Percentiles rank a stretch among this genome's conserved stretches.
Evolutionary conservation across 2,113 vertebrate species (phyloP).

Genomic region (Strix aluco): DNA sequence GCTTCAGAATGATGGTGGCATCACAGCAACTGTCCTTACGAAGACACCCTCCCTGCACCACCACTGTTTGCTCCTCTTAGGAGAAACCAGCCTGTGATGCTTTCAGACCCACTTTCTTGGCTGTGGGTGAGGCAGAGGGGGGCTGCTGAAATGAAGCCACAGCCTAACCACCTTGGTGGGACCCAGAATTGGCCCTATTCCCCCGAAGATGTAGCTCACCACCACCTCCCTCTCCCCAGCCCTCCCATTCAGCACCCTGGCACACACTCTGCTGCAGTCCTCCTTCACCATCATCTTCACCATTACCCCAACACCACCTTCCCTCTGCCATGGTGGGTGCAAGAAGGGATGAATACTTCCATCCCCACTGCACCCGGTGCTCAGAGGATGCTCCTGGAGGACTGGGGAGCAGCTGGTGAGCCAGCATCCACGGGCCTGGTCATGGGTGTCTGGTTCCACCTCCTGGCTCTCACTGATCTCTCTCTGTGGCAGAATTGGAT

Average conservation of each 20-base stretch:
- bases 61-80: accelerated
- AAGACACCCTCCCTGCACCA: neutral
- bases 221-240: neutral
- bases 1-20: neutral
- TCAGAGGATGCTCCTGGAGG: neutral
- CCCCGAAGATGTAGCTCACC: accelerated
- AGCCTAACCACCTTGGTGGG: neutral
- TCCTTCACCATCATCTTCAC: neutral
- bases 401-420: neutral
- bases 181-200: neutral
- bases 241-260: neutral
- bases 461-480: neutral
- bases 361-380: accelerated
- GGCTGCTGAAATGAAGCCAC: neutral
- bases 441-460: accelerated
- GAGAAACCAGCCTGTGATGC: neutral
- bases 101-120: neutral
- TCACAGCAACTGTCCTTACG: neutral
- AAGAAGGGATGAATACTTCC: neutral
- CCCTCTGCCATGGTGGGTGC: accelerated
- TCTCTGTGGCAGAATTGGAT: neutral
- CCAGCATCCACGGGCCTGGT: neutral
- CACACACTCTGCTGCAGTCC: neutral
- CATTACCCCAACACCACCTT: neutral
- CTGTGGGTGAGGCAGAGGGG: neutral